phyloP scores from a whole-genome alignment of 2,888 invertebrate species.

The Thysanoteuthis rhombus region DNA sequence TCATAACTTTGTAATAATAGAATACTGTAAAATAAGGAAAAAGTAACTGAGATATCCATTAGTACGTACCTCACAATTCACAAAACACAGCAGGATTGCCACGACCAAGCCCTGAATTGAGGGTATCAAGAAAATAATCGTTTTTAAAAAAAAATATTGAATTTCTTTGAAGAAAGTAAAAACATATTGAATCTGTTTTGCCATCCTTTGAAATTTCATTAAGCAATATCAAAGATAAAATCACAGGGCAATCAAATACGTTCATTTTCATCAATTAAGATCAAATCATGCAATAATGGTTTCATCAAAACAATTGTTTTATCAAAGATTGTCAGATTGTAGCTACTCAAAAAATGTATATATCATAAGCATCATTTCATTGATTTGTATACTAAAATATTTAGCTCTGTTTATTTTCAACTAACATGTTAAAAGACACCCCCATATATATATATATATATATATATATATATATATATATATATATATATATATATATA shows the following conservation, averaged over 20 bases:
- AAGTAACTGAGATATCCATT: background rate
- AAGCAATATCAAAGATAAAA: too few relatives aligned
- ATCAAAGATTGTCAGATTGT: too few relatives aligned
- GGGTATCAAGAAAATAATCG: background rate
- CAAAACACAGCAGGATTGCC: conserved; percentile 14
- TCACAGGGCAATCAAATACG: too few relatives aligned
- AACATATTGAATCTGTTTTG: background rate
- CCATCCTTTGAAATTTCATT: too few relatives aligned
- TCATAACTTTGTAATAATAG: background rate
- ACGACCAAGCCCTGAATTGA: background rate
- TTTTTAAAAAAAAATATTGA: background rate
- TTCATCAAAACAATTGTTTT: too few relatives aligned
- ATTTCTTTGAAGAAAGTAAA: background rate
- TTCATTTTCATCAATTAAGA: too few relatives aligned
- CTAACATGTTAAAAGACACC: too few relatives aligned
- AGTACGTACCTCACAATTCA: conserved; percentile 1
- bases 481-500: background rate
- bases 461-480: background rate
- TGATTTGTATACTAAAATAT: too few relatives aligned
- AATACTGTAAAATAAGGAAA: background rate
- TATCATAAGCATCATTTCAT: too few relatives aligned
- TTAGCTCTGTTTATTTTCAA: too few relatives aligned
- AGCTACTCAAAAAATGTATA: too few relatives aligned
- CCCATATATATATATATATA: background rate
- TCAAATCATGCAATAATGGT: too few relatives aligned